phyloP scores from a whole-genome alignment of 2,797 vertebrate genomes.

The Champsocephalus esox region DNA sequence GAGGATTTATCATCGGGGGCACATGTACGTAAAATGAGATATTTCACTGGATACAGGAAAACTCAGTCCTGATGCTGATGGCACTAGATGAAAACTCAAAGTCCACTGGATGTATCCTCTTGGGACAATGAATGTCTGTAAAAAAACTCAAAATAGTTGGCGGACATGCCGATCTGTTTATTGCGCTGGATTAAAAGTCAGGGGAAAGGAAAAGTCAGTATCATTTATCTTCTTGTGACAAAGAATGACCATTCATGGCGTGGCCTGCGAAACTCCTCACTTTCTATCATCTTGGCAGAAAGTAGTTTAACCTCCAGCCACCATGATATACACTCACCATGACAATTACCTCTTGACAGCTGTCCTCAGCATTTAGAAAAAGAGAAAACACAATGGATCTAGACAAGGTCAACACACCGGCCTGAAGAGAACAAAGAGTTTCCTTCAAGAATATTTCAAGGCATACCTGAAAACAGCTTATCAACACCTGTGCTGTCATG shows the following conservation, averaged over 20 bases:
- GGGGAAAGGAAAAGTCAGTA: neutral
- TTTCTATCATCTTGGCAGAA: constrained; percentile 1
- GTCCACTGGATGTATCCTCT: neutral
- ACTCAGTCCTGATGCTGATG: no score
- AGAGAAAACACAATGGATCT: constrained; percentile 24
- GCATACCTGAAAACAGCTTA: constrained; percentile 32
- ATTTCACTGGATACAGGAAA: no score
- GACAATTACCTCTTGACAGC: constrained; percentile 4
- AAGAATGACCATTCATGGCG: neutral
- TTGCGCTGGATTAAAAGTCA: neutral
- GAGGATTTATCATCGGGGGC: neutral
- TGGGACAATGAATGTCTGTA: neutral
- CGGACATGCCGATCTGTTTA: rapidly evolving
- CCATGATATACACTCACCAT: neutral
- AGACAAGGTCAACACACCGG: constrained; percentile 26
- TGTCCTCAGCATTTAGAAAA: neutral
- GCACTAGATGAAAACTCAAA: no score
- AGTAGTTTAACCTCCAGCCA: neutral
- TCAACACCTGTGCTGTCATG: constrained; percentile 41
- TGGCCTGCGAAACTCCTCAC: constrained; percentile 6
- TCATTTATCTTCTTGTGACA: rapidly evolving
- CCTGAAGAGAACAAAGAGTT: constrained; percentile 13
- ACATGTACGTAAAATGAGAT: no score
- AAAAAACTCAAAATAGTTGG: neutral
- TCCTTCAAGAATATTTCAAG: constrained; percentile 12